phyloP scores from a whole-genome alignment of 2,888 invertebrate species.

The Luperina nickerlii region DNA sequence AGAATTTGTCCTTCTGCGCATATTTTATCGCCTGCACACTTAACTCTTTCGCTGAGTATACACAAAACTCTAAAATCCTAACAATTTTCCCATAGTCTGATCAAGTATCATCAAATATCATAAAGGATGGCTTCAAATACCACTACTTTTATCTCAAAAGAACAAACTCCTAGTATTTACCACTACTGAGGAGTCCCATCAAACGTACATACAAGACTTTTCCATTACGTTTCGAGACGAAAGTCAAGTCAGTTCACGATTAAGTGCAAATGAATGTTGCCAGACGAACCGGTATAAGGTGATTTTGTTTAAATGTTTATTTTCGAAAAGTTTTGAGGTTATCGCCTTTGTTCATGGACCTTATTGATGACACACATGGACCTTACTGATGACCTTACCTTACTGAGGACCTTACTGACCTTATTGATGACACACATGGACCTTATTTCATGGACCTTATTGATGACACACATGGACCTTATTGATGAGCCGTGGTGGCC shows the following conservation, averaged over 20 bases:
- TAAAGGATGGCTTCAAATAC: neutral
- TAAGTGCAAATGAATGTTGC: constrained; percentile 59
- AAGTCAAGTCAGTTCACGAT: constrained; percentile 52
- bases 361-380: too few relatives aligned
- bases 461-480: too few relatives aligned
- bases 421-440: too few relatives aligned
- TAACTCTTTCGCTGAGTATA: neutral
- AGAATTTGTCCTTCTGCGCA: neutral
- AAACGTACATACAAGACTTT: constrained; percentile 58
- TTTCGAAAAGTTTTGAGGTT: neutral
- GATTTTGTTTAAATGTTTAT: constrained; percentile 28
- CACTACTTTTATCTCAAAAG: constrained; percentile 1
- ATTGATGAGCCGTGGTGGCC: neutral
- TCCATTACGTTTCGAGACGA: constrained; percentile 56
- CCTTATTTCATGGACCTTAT: too few relatives aligned
- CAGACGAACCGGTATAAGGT: constrained; percentile 4
- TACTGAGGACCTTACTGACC: too few relatives aligned
- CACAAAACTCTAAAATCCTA: neutral
- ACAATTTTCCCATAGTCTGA: neutral
- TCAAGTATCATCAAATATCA: constrained; percentile 11
- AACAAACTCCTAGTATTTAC: constrained; percentile 20
- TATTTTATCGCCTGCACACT: neutral
- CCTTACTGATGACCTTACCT: too few relatives aligned
- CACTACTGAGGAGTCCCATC: constrained; percentile 17
- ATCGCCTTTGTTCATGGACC: neutral